phyloP scores from a whole-genome alignment of 2,888 invertebrate species.

The Cyclophora punctaria region DNA sequence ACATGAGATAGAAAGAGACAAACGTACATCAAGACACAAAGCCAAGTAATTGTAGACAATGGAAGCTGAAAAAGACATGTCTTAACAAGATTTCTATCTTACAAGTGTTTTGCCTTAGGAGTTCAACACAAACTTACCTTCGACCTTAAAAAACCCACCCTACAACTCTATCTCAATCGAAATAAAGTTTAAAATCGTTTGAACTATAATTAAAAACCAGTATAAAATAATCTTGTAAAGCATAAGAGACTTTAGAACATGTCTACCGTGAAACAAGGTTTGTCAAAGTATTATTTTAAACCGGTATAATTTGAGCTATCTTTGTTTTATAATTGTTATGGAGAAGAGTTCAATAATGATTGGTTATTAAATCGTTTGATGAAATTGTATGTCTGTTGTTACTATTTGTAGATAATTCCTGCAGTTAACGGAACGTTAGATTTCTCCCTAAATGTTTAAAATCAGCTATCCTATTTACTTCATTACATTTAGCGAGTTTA shows the following conservation, averaged over 20 bases:
- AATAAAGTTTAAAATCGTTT: constrained; percentile 19
- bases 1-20: constrained; percentile 31
- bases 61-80: constrained; percentile 72
- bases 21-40: constrained; percentile 45
- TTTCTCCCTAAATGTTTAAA: no score
- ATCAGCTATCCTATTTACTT: no score
- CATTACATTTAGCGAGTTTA: no score
- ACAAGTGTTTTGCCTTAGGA: constrained; percentile 63
- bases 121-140: constrained; percentile 26
- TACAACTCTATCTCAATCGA: accelerated
- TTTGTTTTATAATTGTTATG: not conserved
- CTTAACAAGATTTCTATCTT: constrained; percentile 71
- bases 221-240: not conserved
- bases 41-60: constrained; percentile 73
- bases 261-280: constrained; percentile 68
- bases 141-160: not conserved
- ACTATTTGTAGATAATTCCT: constrained; percentile 13
- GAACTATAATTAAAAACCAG: not conserved
- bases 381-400: constrained; percentile 12
- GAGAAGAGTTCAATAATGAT: constrained; percentile 1
- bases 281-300: constrained; percentile 60
- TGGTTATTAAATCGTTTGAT: constrained; percentile 16
- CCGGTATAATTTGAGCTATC: constrained; percentile 35
- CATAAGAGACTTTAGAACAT: constrained; percentile 30
- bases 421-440: constrained; percentile 3